Base-by-base conservation (phyloP, 1,140 invertebrate genomes). In the Achroia grisella region DNA sequence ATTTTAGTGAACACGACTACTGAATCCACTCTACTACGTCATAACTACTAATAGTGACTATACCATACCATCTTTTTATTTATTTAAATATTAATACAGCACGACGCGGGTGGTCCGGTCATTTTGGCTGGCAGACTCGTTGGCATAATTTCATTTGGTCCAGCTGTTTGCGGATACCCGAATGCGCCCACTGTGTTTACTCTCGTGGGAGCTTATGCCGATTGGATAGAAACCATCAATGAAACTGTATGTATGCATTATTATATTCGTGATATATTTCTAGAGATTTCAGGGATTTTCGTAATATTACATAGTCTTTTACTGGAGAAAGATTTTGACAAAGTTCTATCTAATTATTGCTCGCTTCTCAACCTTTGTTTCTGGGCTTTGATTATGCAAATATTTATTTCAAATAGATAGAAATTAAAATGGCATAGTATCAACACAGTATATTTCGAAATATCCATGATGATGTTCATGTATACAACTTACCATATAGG, bases 141-240 rank as follows among this genome's bases (percentile, higher is more conserved):
- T 0, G 80, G 80, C 5, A 68, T 84, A 15, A 80, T 82, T 27
- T 84, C 80, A 0, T 84, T 71, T 36, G 80, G 80, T 0, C 77
- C 77, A 5, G 37, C 68, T 0, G 36, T 71, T 0, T 84, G 80
- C 14, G 80, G 80, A 1, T 71, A 55, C 37, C 67, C 76, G 5
- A 71, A 80, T 36, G 65, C 69, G 0, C 77, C 80, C 8, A 82
- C 80, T 0, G 80, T 82, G 0, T 80, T 84, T 52, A 84, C 79
- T 0, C 42, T 76, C 0, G 65, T 81, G 3, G 79, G 79, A 0
- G 67, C 71, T 4, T 81, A 63, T 32, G 43, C 64, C 1, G 75
- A 83, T 35, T 83, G 79, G 79, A 81, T 83, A 9, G 70, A 81
- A 35, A 64, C 47, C 27, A 51, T 83, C 15, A 78, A 79, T 41